Conservation (phyloP, 2,113 vertebrate genomes). For the Ptyas mucosa region DNA sequence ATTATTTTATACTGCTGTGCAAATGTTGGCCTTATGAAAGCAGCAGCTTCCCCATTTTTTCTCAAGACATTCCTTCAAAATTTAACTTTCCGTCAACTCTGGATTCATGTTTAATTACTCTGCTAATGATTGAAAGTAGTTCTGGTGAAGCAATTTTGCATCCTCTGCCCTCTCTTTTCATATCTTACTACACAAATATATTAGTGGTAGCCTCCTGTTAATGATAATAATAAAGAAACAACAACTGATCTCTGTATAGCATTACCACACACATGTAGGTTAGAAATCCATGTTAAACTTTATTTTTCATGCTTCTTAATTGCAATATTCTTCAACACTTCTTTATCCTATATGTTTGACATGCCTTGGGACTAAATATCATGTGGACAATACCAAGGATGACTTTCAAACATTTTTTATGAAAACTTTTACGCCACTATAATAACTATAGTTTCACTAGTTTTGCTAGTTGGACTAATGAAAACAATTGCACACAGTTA, state of each 20-base stretch:
- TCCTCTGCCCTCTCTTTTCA: background rate
- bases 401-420: background rate
- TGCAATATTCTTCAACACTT: background rate
- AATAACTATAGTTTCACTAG: background rate
- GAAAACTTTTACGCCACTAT: background rate
- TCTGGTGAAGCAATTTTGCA: background rate
- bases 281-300: background rate
- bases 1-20: background rate
- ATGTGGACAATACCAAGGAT: background rate
- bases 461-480: background rate
- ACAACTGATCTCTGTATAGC: background rate
- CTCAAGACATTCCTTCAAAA: slow-evolving; percentile 8
- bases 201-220: background rate
- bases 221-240: background rate
- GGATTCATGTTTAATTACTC: slow-evolving; percentile 8
- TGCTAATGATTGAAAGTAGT: background rate
- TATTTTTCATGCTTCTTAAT: background rate
- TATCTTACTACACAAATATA: background rate
- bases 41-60: background rate
- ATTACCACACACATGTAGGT: background rate
- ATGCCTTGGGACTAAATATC: background rate
- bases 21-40: background rate
- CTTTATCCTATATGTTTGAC: background rate
- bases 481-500: background rate
- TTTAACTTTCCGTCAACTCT: background rate